Conservation (phyloP, 2,797 vertebrate species). For the Sternotherus odoratus region DNA sequence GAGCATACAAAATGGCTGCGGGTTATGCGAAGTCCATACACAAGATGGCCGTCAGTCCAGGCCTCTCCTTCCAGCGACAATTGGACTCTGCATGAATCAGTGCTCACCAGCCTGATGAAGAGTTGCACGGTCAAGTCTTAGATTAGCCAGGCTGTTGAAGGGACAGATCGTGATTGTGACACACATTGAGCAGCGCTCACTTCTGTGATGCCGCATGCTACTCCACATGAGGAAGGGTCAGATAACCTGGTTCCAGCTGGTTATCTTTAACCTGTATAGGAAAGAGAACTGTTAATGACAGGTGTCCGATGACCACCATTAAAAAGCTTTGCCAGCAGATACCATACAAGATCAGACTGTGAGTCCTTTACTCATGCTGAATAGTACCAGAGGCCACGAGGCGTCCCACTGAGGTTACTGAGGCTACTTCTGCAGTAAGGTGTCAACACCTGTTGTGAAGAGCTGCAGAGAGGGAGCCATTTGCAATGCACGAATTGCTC, state of each 20-base stretch:
- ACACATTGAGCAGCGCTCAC: too few species aligned
- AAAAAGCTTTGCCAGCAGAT: not conserved
- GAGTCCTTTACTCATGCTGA: not conserved
- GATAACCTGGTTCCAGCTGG: not conserved
- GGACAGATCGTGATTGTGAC: too few species aligned
- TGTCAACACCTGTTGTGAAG: not conserved
- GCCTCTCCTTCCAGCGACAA: not conserved
- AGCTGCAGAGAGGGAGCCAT: not conserved
- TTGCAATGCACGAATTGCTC: not conserved
- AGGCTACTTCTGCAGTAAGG: not conserved
- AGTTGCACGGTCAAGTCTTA: rapidly evolving
- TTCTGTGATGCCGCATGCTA: not conserved
- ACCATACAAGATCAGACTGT: not conserved
- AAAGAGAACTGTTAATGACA: not conserved
- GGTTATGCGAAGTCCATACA: too few species aligned
- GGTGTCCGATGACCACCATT: not conserved
- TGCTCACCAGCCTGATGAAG: too few species aligned
- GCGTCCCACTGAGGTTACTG: too few species aligned
- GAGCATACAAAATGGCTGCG: too few species aligned
- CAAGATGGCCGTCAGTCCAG: too few species aligned
- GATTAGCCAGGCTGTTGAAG: too few species aligned
- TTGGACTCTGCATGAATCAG: not conserved
- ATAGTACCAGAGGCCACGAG: not conserved
- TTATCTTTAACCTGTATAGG: not conserved
- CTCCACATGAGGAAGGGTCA: not conserved